A percentile compares a stretch with the other conserved stretches of the same genome.
Conservation (phyloP, 1,140 invertebrate genomes). For the Drosophila athabasca region DNA sequence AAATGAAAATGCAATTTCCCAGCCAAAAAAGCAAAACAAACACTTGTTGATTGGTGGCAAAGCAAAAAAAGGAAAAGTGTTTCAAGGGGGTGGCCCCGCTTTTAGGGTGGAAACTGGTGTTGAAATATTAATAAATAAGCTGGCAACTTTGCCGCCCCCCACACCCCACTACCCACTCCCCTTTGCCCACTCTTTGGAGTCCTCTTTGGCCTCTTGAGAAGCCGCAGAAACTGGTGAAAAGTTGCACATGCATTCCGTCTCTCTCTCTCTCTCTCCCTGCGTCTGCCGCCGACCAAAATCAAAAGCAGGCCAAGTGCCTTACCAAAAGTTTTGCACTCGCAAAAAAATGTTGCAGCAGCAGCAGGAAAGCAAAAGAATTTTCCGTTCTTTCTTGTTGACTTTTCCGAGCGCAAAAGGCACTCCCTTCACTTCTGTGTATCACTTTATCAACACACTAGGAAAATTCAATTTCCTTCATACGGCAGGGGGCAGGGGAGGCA, state of each 20-base stretch:
- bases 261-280: not conserved
- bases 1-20: slow-evolving; percentile 56
- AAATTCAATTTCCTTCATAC: slow-evolving; percentile 75
- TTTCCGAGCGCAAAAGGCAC: slow-evolving; percentile 38
- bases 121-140: slow-evolving; percentile 59
- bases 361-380: slow-evolving; percentile 32
- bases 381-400: slow-evolving; percentile 52
- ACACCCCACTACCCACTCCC: not conserved
- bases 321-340: slow-evolving; percentile 46
- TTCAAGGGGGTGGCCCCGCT: not conserved
- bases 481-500: not conserved
- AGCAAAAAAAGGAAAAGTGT: slow-evolving; percentile 1
- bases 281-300: slow-evolving; percentile 28
- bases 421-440: slow-evolving; percentile 44
- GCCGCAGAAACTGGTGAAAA: not conserved
- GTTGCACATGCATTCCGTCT: slow-evolving; percentile 39
- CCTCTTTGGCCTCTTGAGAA: too few species aligned
- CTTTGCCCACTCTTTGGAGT: too few species aligned
- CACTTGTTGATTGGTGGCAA: slow-evolving; percentile 63
- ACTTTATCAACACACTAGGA: slow-evolving; percentile 71
- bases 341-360: slow-evolving; percentile 29
- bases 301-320: slow-evolving; percentile 51
- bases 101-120: slow-evolving; percentile 24
- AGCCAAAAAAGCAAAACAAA: slow-evolving; percentile 56
- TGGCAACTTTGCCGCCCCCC: slow-evolving; percentile 32